Percentiles rank a stretch among this genome's conserved stretches.
These are phyloP conservation scores for Nephotettix cincticeps DNA, from an alignment of 1,140 invertebrate species.

Conservation along the genomic window DNA sequence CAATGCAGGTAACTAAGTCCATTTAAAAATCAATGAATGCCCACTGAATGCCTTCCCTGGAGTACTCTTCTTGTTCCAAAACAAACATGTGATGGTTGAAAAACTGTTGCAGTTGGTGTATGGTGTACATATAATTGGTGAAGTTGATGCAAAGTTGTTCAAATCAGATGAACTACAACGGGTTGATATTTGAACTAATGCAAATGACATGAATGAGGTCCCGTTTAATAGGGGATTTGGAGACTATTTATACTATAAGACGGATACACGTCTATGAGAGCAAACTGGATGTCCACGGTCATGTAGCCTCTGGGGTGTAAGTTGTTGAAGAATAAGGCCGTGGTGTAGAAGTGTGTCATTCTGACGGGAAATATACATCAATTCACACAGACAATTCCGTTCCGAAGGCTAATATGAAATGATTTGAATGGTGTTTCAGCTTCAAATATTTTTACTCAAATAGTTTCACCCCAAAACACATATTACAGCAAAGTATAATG, in stretches of 20 bases:
- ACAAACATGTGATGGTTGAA: constrained; percentile 99
- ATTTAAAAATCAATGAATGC: constrained; percentile 99
- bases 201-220: too few relatives aligned
- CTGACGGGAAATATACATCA: too few relatives aligned
- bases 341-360: background rate
- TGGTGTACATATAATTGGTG: constrained; percentile 99
- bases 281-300: background rate
- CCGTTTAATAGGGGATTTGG: too few relatives aligned
- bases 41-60: constrained; percentile 97
- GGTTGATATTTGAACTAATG: too few relatives aligned
- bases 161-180: constrained; percentile 97
- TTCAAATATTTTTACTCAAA: too few relatives aligned
- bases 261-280: background rate
- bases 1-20: constrained; percentile 97
- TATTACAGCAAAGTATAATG: too few relatives aligned
- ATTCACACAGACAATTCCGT: too few relatives aligned
- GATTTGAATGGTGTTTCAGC: too few relatives aligned
- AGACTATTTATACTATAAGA: too few relatives aligned
- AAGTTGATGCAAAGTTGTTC: constrained; percentile 99
- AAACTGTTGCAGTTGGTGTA: constrained; percentile 99
- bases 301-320: background rate
- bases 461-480: too few relatives aligned
- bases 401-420: too few relatives aligned
- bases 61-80: constrained; percentile 99
- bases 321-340: background rate